A percentile compares a stretch with the other conserved stretches of the same genome.
Evolutionary conservation across 2,113 vertebrate genomes (phyloP).

Genomic region (Hippolais icterina): DNA sequence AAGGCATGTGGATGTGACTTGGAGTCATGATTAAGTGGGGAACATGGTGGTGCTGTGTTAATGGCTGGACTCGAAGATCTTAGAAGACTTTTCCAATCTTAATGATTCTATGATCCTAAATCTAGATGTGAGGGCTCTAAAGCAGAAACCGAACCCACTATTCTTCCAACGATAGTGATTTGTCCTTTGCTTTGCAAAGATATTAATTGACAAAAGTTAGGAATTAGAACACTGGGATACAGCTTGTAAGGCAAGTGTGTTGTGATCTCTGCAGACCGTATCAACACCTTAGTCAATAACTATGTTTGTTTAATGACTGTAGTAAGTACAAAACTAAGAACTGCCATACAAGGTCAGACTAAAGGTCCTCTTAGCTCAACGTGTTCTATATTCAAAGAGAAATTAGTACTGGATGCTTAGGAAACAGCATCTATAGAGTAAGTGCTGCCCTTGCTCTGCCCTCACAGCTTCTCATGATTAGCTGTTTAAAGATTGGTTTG

Average conservation of each 20-base stretch:
- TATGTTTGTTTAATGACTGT: slow-evolving; percentile 31
- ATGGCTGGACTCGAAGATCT: neutral
- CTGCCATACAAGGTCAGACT: neutral
- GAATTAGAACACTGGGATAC: neutral
- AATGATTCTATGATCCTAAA: neutral
- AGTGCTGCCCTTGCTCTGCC: neutral
- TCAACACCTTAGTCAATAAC: slow-evolving; percentile 31
- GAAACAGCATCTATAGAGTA: neutral
- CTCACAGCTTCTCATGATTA: neutral
- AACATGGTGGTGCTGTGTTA: neutral
- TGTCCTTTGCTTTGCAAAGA: neutral
- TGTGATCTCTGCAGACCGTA: neutral
- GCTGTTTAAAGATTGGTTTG: neutral
- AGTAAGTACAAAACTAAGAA: slow-evolving; percentile 36
- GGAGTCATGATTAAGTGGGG: neutral
- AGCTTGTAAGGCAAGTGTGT: neutral
- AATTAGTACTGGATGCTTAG: neutral
- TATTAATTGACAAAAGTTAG: neutral
- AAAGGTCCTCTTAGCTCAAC: neutral
- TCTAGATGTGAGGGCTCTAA: neutral
- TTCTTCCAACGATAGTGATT: too few relatives aligned
- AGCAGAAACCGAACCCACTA: neutral
- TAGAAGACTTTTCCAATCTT: neutral
- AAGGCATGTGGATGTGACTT: neutral
- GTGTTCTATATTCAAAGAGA: neutral